Conservation (phyloP, 2,888 invertebrate species). For the Euzophera pinguis region DNA sequence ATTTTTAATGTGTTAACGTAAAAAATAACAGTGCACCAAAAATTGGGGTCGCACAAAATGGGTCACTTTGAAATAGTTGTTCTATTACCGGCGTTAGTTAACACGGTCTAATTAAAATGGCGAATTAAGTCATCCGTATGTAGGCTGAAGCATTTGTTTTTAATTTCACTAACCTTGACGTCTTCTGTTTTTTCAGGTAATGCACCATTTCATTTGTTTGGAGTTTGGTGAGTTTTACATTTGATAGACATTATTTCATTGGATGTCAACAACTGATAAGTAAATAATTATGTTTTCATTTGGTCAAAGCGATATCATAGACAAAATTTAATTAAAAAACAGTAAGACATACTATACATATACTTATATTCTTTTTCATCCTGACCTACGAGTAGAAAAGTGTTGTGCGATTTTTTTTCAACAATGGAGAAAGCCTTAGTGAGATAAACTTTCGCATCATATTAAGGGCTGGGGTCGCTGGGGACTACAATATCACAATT, state of each 20-base stretch:
- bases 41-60: slow-evolving; percentile 69
- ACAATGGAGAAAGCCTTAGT: too few species aligned
- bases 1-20: slow-evolving; percentile 55
- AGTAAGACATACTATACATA: too few species aligned
- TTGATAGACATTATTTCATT: slow-evolving; percentile 7
- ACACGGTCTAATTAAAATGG: slow-evolving; percentile 67
- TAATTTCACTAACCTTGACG: slow-evolving; percentile 42
- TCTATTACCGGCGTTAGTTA: slow-evolving; percentile 61
- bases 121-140: slow-evolving; percentile 36
- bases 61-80: slow-evolving; percentile 69
- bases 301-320: background rate
- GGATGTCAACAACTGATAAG: background rate
- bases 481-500: too few species aligned
- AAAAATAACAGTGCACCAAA: slow-evolving; percentile 59
- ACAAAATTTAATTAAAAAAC: too few species aligned
- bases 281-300: background rate
- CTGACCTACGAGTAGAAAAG: too few species aligned
- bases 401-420: too few species aligned
- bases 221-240: slow-evolving; percentile 25
- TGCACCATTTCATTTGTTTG: slow-evolving; percentile 31
- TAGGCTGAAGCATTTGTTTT: slow-evolving; percentile 32
- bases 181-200: slow-evolving; percentile 59
- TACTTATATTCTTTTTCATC: too few species aligned
- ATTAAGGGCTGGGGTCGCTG: too few species aligned
- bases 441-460: too few species aligned